Conservation (phyloP, 2,888 invertebrate genomes). For the Drosophila mulleri region DNA sequence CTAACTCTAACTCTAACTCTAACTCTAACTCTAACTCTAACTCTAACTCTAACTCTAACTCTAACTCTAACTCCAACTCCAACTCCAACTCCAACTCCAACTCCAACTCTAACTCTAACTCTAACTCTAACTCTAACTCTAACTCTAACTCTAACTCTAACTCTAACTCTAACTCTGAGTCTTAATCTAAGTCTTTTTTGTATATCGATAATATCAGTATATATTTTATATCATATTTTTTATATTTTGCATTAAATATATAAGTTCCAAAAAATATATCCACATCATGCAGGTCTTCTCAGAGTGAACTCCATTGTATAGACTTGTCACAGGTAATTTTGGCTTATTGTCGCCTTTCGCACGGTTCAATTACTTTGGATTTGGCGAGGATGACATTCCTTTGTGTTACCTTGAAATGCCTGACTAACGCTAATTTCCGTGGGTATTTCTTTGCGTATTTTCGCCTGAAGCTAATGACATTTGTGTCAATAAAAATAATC, state of each 20-base stretch:
- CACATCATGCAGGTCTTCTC: not conserved
- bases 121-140: too few relatives aligned
- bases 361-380: constrained; percentile 33
- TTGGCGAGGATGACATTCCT: constrained; percentile 15
- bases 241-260: not conserved
- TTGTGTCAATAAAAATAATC: constrained; percentile 76
- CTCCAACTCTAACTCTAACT: too few relatives aligned
- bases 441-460: constrained; percentile 26
- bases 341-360: constrained; percentile 26
- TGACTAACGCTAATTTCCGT: constrained; percentile 67
- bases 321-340: constrained; percentile 30
- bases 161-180: too few relatives aligned
- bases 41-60: too few relatives aligned
- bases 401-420: constrained; percentile 46
- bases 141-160: too few relatives aligned
- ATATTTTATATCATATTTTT: too few relatives aligned
- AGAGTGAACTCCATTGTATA: not conserved
- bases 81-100: too few relatives aligned
- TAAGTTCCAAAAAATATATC: not conserved
- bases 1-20: too few relatives aligned
- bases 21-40: too few relatives aligned
- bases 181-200: too few relatives aligned
- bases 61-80: too few relatives aligned
- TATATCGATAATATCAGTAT: too few relatives aligned
- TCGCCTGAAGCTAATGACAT: constrained; percentile 48